Percentiles rank a stretch among this genome's conserved stretches.
phyloP scores from a whole-genome alignment of 2,113 vertebrate species.

The Nothobranchius kuhntae region DNA sequence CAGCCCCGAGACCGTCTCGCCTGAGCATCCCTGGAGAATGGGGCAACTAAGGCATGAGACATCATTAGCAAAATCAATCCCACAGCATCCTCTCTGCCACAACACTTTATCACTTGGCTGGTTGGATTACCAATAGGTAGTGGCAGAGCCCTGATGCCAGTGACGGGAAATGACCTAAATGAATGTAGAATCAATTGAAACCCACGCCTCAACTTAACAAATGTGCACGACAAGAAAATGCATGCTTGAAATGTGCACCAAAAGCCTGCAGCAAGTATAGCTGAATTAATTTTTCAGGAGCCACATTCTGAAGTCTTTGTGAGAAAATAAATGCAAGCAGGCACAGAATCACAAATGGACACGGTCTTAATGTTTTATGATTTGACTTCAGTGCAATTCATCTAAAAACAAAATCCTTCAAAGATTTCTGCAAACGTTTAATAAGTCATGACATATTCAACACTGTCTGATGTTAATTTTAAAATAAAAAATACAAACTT shows the following conservation, averaged over 20 bases:
- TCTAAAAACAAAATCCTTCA: slow-evolving; percentile 34
- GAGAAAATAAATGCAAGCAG: background rate
- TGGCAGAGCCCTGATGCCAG: slow-evolving; percentile 18
- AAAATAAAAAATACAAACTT: background rate
- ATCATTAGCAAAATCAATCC: slow-evolving; percentile 65
- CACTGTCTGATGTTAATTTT: background rate
- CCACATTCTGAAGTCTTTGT: slow-evolving; percentile 31
- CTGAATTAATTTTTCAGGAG: slow-evolving; percentile 62
- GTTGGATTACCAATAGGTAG: slow-evolving; percentile 26
- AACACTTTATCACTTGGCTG: slow-evolving; percentile 2
- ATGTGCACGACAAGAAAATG: slow-evolving; percentile 14
- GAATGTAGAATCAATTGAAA: slow-evolving; percentile 57
- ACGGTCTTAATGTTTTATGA: slow-evolving; percentile 60
- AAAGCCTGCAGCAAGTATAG: slow-evolving; percentile 22
- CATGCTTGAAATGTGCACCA: slow-evolving; percentile 16
- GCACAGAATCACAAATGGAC: slow-evolving; percentile 11
- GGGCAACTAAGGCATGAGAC: slow-evolving; percentile 46
- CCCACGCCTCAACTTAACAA: slow-evolving; percentile 33
- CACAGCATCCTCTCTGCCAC: slow-evolving; percentile 21
- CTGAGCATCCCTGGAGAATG: slow-evolving; percentile 60
- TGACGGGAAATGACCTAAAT: slow-evolving; percentile 38
- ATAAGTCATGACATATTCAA: slow-evolving; percentile 7
- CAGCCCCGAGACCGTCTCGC: slow-evolving; percentile 55
- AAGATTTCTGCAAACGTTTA: slow-evolving; percentile 1
- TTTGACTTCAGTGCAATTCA: slow-evolving; percentile 48